Evolutionary conservation across 2,888 invertebrate species (phyloP), one percentile per base, ranked within the genome.

Genomic region (Mycalesis mineus): DNA sequence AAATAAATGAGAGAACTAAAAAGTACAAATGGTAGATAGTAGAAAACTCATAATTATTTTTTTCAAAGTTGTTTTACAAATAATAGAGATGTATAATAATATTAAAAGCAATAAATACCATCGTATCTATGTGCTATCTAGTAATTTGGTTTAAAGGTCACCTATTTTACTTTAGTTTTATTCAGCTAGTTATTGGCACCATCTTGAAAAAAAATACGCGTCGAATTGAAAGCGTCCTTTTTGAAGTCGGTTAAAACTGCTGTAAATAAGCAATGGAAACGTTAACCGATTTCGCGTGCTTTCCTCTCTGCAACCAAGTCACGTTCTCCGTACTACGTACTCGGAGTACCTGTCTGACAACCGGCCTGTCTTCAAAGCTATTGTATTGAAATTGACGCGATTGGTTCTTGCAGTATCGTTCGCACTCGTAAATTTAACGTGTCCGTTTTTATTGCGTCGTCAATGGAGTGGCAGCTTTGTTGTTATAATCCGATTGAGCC

Each of bases 331-430:
- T 22, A 22, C 22, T 65, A 61, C 59, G 77, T 72, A 77, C 74
- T 77, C 74, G 71, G 69, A 74, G 62, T 72, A 73, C 68, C 68
- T 62, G 58, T 60, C 63, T 62, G 58, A 63, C 64, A 64, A 57
- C 63, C 48, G 55, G 57, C 58, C 59, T 64, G 66, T 67, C 66
- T 68, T 66, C 55, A 55, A 42, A 48, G 55, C 48, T 31, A 70
- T 72, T 53, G 70, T 69, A 70, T 70, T 72, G 72, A 73, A 76
- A 75, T 74, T 72, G 70, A 76, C 68, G 67, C 71, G 69, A 79
- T 78, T 75, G 76, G 68, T 66, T 65, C 62, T 65, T 70, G 57
- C 61, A 69, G 66, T 71, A 71, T 74, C 69, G 73, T 68, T 67
- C 70, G 48, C 68, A 69, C 70, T 77, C 78, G 73, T 80, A 81